These are phyloP conservation scores for Lophotriccus pileatus DNA, from an alignment of 2,797 vertebrate species.

Conservation along the genomic window DNA sequence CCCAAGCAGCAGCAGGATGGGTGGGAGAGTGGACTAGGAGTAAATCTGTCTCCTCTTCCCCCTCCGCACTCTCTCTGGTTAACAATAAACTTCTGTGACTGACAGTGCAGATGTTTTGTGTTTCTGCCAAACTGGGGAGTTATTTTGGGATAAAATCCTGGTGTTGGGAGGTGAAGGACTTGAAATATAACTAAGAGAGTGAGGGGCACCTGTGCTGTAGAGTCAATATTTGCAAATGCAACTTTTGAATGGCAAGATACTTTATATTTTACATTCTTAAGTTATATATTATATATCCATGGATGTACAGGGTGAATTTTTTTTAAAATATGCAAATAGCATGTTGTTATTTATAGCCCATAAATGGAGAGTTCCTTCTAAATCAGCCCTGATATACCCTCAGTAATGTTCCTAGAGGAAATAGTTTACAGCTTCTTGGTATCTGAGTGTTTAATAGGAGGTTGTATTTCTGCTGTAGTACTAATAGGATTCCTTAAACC, in stretches of 20 bases:
- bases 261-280: not conserved
- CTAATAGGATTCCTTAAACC: not conserved
- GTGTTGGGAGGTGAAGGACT: not conserved
- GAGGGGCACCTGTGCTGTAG: not conserved
- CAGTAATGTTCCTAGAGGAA: not conserved
- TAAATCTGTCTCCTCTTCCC: not conserved
- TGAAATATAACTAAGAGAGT: not conserved
- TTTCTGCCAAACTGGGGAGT: not conserved
- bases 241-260: not conserved
- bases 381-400: not conserved
- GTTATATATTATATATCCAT: not conserved
- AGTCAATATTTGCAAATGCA: not conserved
- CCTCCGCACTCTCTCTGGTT: not conserved
- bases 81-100: not conserved
- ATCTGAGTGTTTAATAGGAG: not conserved
- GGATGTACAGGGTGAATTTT: not conserved
- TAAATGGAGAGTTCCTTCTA: not conserved
- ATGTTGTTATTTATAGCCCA: not conserved
- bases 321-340: not conserved
- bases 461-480: not conserved
- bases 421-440: not conserved
- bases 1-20: not conserved
- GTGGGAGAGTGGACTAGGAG: fast-evolving
- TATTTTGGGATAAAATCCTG: not conserved
- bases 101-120: not conserved